phyloP scores from a whole-genome alignment of 2,113 vertebrate species.

The Xiphophorus maculatus region DNA sequence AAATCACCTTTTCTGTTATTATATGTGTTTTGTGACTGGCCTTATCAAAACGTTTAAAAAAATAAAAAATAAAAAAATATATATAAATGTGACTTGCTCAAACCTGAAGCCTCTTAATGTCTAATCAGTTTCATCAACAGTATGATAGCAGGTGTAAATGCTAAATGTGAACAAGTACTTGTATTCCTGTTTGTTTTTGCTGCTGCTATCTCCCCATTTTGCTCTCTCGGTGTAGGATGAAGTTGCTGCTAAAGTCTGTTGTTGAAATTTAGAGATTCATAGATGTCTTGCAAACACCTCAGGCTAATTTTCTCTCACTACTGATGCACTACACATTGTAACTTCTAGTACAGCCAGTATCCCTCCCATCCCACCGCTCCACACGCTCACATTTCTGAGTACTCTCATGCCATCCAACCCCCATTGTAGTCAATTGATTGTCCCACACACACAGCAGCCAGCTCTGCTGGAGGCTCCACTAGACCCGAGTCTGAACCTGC shows the following conservation, averaged over 20 bases:
- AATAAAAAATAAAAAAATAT: no score
- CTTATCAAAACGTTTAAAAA: no score
- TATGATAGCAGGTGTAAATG: no score
- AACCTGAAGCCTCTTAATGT: no score
- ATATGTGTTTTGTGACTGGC: no score
- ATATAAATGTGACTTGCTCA: no score
- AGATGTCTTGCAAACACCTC: conserved; percentile 57
- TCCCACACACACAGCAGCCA: conserved; percentile 35
- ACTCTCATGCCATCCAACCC: conserved; percentile 20
- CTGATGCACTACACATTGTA: conserved; percentile 48
- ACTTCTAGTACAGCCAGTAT: conserved; percentile 26
- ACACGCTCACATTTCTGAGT: conserved; percentile 31
- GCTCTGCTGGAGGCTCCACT: conserved; percentile 27
- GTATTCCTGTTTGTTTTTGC: neutral
- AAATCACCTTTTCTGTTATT: no score
- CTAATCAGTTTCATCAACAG: no score
- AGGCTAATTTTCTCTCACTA: conserved; percentile 51
- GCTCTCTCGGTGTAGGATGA: conserved; percentile 59
- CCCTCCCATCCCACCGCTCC: conserved; percentile 1
- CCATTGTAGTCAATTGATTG: conserved; percentile 30
- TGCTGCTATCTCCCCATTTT: conserved; percentile 19
- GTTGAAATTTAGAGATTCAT: conserved; percentile 56
- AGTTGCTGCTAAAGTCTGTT: conserved; percentile 37
- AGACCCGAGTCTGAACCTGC: conserved; percentile 61
- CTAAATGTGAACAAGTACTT: neutral